Evolutionary conservation across 2,888 invertebrate genomes (phyloP).

Genomic region (Drosophila recens): DNA sequence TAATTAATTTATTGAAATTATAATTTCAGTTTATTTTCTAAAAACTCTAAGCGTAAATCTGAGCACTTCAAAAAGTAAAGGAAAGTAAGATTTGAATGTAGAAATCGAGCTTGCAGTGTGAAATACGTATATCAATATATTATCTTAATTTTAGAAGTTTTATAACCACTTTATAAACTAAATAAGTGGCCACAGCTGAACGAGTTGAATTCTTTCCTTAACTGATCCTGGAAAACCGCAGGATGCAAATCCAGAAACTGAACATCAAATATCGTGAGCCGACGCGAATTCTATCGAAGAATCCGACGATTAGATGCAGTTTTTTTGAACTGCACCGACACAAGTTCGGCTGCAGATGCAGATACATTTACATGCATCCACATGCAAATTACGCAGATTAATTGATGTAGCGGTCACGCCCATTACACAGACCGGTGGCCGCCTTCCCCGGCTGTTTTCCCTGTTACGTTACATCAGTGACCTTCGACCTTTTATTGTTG

Average conservation of each 20-base stretch:
- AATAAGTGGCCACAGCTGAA: neutral
- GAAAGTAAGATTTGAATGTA: too few relatives aligned
- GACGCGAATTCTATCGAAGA: constrained; percentile 54
- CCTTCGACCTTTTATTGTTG: constrained; percentile 71
- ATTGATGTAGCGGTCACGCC: constrained; percentile 69
- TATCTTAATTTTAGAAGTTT: neutral
- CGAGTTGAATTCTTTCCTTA: neutral
- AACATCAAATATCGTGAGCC: constrained; percentile 56
- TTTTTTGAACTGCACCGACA: constrained; percentile 52
- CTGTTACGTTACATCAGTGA: constrained; percentile 56
- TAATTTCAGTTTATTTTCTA: too few relatives aligned
- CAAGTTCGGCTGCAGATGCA: neutral
- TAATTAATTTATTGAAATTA: too few relatives aligned
- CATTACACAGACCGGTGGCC: constrained; percentile 40
- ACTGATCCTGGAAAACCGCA: constrained; percentile 60
- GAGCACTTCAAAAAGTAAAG: neutral
- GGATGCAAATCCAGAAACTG: constrained; percentile 36
- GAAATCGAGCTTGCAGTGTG: too few relatives aligned
- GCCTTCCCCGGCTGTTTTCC: constrained; percentile 24
- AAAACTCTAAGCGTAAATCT: neutral
- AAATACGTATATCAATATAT: too few relatives aligned
- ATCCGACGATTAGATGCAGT: constrained; percentile 44
- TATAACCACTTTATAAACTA: neutral
- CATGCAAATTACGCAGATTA: constrained; percentile 75
- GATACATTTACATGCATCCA: constrained; percentile 37